These are phyloP conservation scores for Pandemis cinnamomeana DNA, from an alignment of 2,888 invertebrate genomes.

Conservation along the genomic window DNA sequence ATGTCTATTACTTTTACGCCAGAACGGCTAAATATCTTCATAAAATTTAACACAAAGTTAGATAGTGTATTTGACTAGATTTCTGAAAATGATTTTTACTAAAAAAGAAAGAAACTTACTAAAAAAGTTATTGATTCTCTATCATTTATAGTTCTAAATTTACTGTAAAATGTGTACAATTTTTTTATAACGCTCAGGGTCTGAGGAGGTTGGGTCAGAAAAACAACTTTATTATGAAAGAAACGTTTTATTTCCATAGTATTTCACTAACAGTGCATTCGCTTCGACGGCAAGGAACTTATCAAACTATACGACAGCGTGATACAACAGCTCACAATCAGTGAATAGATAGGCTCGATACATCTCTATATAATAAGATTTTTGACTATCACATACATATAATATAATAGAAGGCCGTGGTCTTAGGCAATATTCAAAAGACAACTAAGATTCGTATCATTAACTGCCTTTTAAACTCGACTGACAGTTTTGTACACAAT, in stretches of 20 bases:
- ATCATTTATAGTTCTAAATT: too few relatives aligned
- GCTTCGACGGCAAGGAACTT: constrained; percentile 64
- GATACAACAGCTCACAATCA: constrained; percentile 69
- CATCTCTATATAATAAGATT: constrained; percentile 44
- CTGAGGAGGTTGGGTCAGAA: neutral
- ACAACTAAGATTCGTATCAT: constrained; percentile 40
- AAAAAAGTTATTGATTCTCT: too few relatives aligned
- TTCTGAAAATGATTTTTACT: too few relatives aligned
- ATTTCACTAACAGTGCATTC: constrained; percentile 79
- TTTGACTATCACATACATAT: constrained; percentile 60
- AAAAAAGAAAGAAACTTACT: too few relatives aligned
- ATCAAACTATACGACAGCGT: constrained; percentile 65
- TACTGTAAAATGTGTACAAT: too few relatives aligned
- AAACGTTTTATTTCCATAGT: constrained; percentile 77
- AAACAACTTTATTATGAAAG: constrained; percentile 67
- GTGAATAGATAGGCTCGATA: constrained; percentile 54
- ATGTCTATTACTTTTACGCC: too few relatives aligned
- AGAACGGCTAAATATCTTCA: too few relatives aligned
- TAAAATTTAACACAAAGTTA: too few relatives aligned
- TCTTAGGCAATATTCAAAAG: constrained; percentile 63
- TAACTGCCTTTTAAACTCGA: neutral
- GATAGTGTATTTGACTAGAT: too few relatives aligned
- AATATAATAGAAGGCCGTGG: constrained; percentile 73
- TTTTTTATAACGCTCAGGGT: too few relatives aligned
- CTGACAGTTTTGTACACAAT: neutral